Base-by-base conservation (phyloP, 2,797 vertebrate genomes). In the Atherinosoma microstoma region DNA sequence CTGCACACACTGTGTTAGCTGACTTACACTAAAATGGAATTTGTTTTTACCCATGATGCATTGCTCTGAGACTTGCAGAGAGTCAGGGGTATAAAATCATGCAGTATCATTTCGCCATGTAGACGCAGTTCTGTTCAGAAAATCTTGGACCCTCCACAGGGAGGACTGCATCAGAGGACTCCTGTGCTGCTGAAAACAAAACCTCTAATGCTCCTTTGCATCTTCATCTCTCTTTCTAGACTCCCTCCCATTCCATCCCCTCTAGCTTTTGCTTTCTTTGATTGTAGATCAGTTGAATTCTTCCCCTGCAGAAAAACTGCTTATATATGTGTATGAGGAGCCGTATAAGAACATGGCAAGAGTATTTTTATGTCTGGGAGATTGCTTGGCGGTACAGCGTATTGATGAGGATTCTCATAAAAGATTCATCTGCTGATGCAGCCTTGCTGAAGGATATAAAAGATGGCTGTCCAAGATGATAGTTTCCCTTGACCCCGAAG, bases 351-450 rank as follows among this genome's bases (percentile, higher is more conserved):
- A 34, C 60, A 16, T 27, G 49, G 58, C 49, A 20, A 54, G 5
- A 38, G 30, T 63, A n/a, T 73, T 61, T 73, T 15, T 15, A 1
- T 69, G 74, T 76, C 75, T 64, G 49, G 35, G 61, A 68, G 58
- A 58, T 42, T 53, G 64, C 47, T 63, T 13, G 56, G 54, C 30
- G 32, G 32, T 58, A 34, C 42, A 1, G 58, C 67, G 70, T 84
- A 78, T 84, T 78, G 75, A 83, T 72, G 74, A 75, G 75, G 38
- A 12, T 51, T 58, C 73, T 79, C 69, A 82, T 88, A 70, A 82
- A 81, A 70, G 10, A 77, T 82, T 65, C 64, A 81, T 84, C 54
- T 84, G 86, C 75, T 73, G 84, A 89, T 75, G 73, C 70, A 76
- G 71, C 47, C 73, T 65, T 51, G 32, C 64, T 80, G 67, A 76